Conservation (phyloP, 2,113 vertebrate species). For the Saguinus imperator region DNA sequence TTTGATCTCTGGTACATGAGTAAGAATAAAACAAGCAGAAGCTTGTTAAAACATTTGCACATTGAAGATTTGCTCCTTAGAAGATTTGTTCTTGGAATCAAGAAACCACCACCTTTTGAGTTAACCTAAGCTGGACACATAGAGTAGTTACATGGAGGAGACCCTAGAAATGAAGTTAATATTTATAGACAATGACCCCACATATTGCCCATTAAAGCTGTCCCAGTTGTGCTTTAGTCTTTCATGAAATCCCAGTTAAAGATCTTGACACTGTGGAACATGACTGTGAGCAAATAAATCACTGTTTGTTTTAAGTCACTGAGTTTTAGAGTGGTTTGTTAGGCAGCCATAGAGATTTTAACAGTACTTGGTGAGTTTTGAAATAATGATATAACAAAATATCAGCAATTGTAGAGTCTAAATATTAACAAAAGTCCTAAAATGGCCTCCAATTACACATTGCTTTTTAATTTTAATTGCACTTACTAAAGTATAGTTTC, state of each 20-base stretch:
- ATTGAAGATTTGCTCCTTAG: background rate
- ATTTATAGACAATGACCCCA: background rate
- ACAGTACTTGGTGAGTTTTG: background rate
- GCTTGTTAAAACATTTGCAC: background rate
- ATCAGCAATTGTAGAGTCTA: background rate
- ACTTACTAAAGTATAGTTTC: background rate
- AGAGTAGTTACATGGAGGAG: background rate
- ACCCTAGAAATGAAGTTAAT: background rate
- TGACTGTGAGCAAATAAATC: background rate
- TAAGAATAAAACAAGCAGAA: background rate
- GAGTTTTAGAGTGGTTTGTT: background rate
- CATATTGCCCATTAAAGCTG: background rate
- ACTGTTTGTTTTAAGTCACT: background rate
- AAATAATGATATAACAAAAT: background rate
- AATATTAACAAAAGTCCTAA: background rate
- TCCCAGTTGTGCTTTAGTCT: background rate
- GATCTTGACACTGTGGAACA: background rate
- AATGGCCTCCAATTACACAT: background rate
- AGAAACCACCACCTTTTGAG: background rate
- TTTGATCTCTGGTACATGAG: background rate
- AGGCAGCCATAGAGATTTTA: background rate
- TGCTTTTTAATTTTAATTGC: background rate
- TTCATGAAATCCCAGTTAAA: background rate
- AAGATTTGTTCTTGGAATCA: background rate
- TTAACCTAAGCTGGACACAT: too few species aligned